Percentiles rank a stretch among this genome's conserved stretches.
These are phyloP conservation scores for Vipera latastei DNA, from an alignment of 2,797 vertebrate genomes.

Conservation along the genomic window DNA sequence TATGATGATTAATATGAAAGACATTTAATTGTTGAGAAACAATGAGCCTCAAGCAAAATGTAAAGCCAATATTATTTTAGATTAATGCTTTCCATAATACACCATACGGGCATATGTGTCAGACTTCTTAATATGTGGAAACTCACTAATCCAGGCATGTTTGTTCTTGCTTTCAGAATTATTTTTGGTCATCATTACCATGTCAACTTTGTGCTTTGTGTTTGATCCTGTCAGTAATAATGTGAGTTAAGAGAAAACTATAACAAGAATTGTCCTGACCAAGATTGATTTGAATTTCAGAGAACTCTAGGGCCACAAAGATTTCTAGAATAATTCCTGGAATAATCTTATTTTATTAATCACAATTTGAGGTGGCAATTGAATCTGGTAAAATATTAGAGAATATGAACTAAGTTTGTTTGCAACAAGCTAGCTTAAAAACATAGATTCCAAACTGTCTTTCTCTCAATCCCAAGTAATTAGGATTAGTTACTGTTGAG, in stretches of 20 bases:
- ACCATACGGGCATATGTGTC: conserved; percentile 46
- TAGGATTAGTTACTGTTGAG: background rate
- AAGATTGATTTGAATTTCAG: conserved; percentile 66
- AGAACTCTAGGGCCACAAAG: conserved; percentile 34
- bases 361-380: background rate
- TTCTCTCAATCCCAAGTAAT: background rate
- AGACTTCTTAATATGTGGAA: conserved; percentile 44
- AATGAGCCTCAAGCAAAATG: background rate
- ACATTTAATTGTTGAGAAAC: background rate
- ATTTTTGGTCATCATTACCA: conserved; percentile 26
- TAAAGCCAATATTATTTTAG: background rate
- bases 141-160: conserved; percentile 40
- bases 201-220: conserved; percentile 37
- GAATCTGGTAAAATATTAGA: background rate
- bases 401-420: background rate
- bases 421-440: background rate
- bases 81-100: conserved; percentile 56
- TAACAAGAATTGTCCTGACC: conserved; percentile 47
- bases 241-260: conserved; percentile 40
- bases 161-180: conserved; percentile 51
- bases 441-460: background rate
- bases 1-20: background rate
- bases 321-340: background rate
- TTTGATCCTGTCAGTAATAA: conserved; percentile 64
- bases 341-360: background rate